Conservation (phyloP, 2,797 vertebrate genomes). For the Aldrovandia affinis region DNA sequence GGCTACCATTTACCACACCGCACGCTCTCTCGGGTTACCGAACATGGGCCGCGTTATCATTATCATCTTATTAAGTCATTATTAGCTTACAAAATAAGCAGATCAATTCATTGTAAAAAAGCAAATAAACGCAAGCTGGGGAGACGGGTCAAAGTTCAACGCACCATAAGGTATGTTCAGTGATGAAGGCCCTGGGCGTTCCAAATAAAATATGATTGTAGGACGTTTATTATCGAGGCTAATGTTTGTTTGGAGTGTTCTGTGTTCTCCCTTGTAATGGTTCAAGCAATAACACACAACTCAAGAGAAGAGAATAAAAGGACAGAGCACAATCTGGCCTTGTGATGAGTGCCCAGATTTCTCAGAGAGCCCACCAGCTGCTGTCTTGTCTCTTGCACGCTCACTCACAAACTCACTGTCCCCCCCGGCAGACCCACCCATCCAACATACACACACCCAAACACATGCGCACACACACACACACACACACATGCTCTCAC, state of each 20-base stretch:
- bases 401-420: neutral
- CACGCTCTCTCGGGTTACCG: neutral
- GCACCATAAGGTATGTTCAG: neutral
- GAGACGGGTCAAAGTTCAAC: neutral
- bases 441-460: neutral
- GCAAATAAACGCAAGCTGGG: neutral
- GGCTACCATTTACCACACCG: neutral
- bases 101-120: neutral
- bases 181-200: neutral
- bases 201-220: neutral
- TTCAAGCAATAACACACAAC: neutral
- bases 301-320: neutral
- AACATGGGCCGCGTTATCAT: neutral
- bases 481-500: too few relatives aligned
- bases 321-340: conserved; percentile 42
- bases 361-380: conserved; percentile 46
- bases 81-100: conserved; percentile 8
- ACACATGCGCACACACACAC: neutral
- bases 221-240: neutral
- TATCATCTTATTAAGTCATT: neutral
- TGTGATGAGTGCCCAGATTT: conserved; percentile 31
- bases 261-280: neutral
- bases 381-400: conserved; percentile 35
- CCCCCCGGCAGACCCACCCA: neutral
- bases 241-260: neutral